These are phyloP conservation scores for Samia ricini DNA, from an alignment of 1,140 invertebrate species.

Conservation along the genomic window DNA sequence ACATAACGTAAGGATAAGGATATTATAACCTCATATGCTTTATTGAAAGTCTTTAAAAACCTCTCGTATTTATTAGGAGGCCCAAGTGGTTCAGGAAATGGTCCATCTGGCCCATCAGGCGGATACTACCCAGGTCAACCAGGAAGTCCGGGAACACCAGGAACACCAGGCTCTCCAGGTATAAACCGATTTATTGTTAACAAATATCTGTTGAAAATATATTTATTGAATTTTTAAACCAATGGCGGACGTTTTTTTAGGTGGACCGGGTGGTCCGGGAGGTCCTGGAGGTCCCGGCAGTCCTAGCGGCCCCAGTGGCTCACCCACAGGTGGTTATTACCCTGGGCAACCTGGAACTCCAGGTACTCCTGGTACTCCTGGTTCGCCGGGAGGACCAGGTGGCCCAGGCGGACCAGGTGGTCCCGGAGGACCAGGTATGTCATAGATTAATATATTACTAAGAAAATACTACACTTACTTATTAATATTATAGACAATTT, in stretches of 20 bases:
- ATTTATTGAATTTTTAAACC: background rate
- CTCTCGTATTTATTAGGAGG: slow-evolving; percentile 4
- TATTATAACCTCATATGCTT: background rate
- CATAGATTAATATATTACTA: background rate
- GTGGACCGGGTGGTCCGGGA: slow-evolving; percentile 8
- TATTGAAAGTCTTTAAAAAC: background rate
- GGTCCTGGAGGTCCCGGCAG: slow-evolving; percentile 11
- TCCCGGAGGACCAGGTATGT: slow-evolving; percentile 26
- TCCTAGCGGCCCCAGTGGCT: slow-evolving; percentile 20
- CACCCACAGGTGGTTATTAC: slow-evolving; percentile 14
- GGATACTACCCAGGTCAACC: slow-evolving; percentile 13
- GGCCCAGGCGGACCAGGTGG: slow-evolving; percentile 22
- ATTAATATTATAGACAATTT: background rate
- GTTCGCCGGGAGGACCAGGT: slow-evolving; percentile 34
- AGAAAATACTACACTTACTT: background rate
- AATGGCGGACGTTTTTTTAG: background rate
- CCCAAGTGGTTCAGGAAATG: slow-evolving; percentile 7
- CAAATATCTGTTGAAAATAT: background rate
- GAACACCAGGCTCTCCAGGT: slow-evolving; percentile 29
- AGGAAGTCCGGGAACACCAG: slow-evolving; percentile 30
- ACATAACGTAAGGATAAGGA: no score
- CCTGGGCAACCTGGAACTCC: slow-evolving; percentile 30
- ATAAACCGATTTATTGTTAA: background rate
- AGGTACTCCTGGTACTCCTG: slow-evolving; percentile 17
- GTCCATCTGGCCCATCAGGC: slow-evolving; percentile 7